phyloP scores from a whole-genome alignment of 2,888 invertebrate genomes.

The Corbicula japonica region DNA sequence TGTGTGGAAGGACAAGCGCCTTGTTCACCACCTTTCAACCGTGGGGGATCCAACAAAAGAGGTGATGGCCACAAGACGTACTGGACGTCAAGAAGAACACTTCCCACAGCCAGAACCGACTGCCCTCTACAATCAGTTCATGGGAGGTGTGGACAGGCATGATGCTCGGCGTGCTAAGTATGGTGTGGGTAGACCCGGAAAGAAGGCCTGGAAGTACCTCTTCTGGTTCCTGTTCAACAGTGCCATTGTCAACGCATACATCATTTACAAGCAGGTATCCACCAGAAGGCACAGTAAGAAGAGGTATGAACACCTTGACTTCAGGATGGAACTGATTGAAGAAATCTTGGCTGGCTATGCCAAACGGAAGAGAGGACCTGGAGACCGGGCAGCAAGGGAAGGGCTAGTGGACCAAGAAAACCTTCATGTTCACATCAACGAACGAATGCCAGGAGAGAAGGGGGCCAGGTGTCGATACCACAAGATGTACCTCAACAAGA shows the following conservation, averaged over 20 bases:
- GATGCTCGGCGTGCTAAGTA: constrained; percentile 37
- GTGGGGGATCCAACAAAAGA: constrained; percentile 15
- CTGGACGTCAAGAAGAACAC: constrained; percentile 5
- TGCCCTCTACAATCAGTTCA: constrained; percentile 34
- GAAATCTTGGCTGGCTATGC: too few species aligned
- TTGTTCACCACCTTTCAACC: constrained; percentile 19
- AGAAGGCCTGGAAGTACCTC: constrained; percentile 43
- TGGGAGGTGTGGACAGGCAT: constrained; percentile 56
- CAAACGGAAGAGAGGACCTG: too few species aligned
- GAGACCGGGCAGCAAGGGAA: too few species aligned
- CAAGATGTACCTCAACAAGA: not conserved
- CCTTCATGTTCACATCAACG: too few species aligned
- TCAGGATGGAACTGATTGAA: too few species aligned
- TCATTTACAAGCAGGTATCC: constrained; percentile 20
- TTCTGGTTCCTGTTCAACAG: constrained; percentile 43
- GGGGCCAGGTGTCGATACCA: constrained; percentile 12
- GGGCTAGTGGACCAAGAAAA: too few species aligned
- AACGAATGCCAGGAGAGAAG: constrained; percentile 9
- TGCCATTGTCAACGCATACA: constrained; percentile 43
- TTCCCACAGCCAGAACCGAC: constrained; percentile 25
- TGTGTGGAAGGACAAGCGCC: constrained; percentile 38
- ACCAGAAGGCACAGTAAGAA: too few species aligned
- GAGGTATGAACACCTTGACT: too few species aligned
- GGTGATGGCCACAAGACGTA: constrained; percentile 2
- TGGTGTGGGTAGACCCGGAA: constrained; percentile 34